Evolutionary conservation across 2,888 invertebrate species (phyloP), one percentile per base, ranked within the genome.

Genomic region (Sepiola atlantica): DNA sequence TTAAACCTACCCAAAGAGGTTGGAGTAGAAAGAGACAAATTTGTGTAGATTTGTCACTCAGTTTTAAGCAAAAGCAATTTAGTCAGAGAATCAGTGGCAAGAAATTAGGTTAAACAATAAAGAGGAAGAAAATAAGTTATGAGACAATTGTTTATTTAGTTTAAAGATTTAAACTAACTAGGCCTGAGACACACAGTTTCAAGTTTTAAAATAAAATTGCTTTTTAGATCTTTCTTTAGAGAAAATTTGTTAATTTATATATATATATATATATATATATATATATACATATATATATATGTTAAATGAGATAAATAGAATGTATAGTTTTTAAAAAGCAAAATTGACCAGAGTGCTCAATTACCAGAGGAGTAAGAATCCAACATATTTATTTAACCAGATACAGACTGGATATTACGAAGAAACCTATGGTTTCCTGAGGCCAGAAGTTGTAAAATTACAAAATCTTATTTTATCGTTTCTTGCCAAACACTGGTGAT

Each of bases 21-120:
- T 77, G 77, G 8, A 77, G n/a, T 77, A 32, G 18, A 77, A 57
- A 77, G n/a, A 77, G 77, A 77, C 77, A 77, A 77, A 77, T 77
- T n/a, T n/a, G 32, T 4, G n/a, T n/a, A n/a, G 32, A 77, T 77
- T 77, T 77, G 77, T 77, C 77, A 77, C n/a, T 77, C 77, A 77
- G 77, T 77, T 77, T 32, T n/a, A 77, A 77, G 77, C 77, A 77
- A 77, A 77, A 77, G 77, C 77, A 77, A 32, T 77, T 77, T 77
- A 77, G 77, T 77, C n/a, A 21, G n/a, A 10, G 18, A 28, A 77
- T 77, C 77, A 77, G 77, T 77, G n/a, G 77, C 14, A 77, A 77
- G 77, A 77, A 16, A 77, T 77, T 77, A 77, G 77, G n/a, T 77
- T 1, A 32, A 14, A 77, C 21, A 57, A 24, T 57, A 57, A 57